These are phyloP conservation scores for Parus major DNA, from an alignment of 2,113 vertebrate species.

Conservation along the genomic window DNA sequence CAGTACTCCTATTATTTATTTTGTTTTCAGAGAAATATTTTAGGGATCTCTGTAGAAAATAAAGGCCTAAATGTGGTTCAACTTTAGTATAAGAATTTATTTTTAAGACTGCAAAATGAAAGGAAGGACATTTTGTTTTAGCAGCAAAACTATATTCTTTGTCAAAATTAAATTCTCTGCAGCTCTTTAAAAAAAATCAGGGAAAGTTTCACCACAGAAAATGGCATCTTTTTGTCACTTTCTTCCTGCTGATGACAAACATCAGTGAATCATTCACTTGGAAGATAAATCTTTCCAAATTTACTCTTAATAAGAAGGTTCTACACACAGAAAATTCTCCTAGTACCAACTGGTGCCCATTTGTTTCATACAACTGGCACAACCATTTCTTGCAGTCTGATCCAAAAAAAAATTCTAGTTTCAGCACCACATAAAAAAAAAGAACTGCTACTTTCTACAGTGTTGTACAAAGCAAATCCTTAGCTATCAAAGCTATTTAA, in stretches of 20 bases:
- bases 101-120: background rate
- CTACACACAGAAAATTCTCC: background rate
- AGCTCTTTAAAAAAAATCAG: background rate
- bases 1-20: background rate
- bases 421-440: background rate
- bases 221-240: background rate
- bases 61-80: background rate
- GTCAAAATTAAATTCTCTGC: background rate
- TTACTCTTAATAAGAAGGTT: background rate
- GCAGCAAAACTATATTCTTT: background rate
- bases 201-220: background rate
- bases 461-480: background rate
- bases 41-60: background rate
- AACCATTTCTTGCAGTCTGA: background rate
- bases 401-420: background rate
- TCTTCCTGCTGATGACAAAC: background rate
- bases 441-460: background rate
- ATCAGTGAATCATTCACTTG: background rate
- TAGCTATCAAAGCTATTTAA: background rate
- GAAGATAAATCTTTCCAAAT: background rate
- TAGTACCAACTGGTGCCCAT: background rate
- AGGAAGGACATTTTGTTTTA: background rate
- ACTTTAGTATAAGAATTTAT: background rate
- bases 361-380: background rate
- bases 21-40: background rate